phyloP scores from a whole-genome alignment of 2,113 vertebrate species.

The Oenanthe melanoleuca region DNA sequence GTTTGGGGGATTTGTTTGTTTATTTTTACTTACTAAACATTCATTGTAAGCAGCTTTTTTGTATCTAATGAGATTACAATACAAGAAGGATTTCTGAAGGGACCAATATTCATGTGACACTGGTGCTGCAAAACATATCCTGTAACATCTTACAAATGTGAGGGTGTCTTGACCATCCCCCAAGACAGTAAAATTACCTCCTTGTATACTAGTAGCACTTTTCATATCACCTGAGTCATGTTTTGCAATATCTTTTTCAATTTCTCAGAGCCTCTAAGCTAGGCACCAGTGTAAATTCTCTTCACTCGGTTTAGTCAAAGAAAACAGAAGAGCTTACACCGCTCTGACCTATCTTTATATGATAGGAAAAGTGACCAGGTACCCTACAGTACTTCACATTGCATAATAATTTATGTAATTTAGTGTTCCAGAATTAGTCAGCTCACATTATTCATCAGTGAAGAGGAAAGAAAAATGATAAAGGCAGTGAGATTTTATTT shows the following conservation, averaged over 20 bases:
- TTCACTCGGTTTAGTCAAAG: background rate
- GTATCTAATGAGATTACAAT: background rate
- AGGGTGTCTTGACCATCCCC: background rate
- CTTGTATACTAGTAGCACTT: background rate
- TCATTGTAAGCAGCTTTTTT: background rate
- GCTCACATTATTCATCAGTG: background rate
- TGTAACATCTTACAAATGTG: background rate
- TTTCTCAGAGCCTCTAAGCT: background rate
- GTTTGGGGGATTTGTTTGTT: background rate
- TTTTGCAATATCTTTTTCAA: background rate
- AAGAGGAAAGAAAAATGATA: background rate
- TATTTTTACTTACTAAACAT: background rate
- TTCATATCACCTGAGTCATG: background rate
- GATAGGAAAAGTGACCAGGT: background rate
- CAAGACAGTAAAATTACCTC: background rate
- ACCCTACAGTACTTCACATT: background rate
- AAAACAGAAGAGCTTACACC: background rate
- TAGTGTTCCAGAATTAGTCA: background rate
- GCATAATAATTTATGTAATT: rapidly evolving
- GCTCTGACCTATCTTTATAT: background rate
- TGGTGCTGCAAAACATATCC: background rate
- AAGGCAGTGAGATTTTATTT: background rate
- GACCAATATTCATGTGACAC: rapidly evolving
- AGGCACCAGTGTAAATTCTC: background rate
- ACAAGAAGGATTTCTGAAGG: background rate